A percentile compares a stretch with the other conserved stretches of the same genome.
Evolutionary conservation across 1,140 invertebrate genomes (phyloP).

Genomic region (Penaeus indicus): DNA sequence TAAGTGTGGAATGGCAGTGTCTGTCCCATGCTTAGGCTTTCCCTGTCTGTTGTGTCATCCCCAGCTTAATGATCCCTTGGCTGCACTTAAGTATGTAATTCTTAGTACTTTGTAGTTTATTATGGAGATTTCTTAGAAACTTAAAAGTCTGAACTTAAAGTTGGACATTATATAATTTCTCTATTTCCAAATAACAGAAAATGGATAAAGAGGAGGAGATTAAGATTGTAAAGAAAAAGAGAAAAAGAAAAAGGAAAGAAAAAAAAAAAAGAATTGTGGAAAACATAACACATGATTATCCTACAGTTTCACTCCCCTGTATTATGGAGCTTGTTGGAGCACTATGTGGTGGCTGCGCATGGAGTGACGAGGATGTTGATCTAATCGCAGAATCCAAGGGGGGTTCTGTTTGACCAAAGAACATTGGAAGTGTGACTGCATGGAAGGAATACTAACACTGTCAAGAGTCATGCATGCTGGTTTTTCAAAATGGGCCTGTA

Average conservation of each 20-base stretch:
- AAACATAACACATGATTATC: too few relatives aligned
- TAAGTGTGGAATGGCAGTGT: neutral
- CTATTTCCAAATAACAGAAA: too few relatives aligned
- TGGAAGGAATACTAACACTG: neutral
- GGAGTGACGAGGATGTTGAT: conserved; percentile 31
- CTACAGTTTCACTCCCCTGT: neutral
- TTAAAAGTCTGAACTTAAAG: too few relatives aligned
- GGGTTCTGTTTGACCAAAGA: too few relatives aligned
- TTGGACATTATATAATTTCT: too few relatives aligned
- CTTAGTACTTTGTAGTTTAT: conserved; percentile 11
- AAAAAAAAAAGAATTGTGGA: too few relatives aligned
- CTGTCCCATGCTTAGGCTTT: conserved; percentile 29
- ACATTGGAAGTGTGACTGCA: conserved; percentile 30
- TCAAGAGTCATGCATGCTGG: too few relatives aligned
- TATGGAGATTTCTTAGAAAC: too few relatives aligned
- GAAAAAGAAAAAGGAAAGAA: too few relatives aligned
- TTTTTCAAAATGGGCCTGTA: too few relatives aligned
- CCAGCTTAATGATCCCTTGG: conserved; percentile 28
- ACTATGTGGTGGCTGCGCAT: conserved; percentile 47
- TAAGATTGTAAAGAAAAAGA: too few relatives aligned
- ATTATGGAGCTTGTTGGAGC: conserved; percentile 41
- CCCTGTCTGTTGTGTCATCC: neutral
- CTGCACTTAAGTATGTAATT: neutral
- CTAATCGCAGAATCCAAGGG: neutral
- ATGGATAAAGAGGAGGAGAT: too few relatives aligned